phyloP scores from a whole-genome alignment of 2,888 invertebrate species.

The Eugnorisma glareosa region DNA sequence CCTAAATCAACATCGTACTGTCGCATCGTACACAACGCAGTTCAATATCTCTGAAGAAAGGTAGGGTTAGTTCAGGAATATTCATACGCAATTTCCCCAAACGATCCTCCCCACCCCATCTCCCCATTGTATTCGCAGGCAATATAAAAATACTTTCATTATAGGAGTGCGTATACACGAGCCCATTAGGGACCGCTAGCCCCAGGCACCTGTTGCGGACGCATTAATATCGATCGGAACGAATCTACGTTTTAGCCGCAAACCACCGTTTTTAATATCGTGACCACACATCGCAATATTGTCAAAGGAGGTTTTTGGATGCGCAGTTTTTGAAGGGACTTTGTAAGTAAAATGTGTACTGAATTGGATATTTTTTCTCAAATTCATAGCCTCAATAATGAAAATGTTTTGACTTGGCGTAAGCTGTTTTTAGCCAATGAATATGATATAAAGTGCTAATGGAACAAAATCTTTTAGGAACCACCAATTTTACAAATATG shows the following conservation, averaged over 20 bases:
- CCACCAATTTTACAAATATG: not conserved
- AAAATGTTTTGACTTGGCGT: not conserved
- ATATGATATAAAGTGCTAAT: not conserved
- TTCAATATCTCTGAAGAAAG: constrained; percentile 37
- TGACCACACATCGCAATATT: constrained; percentile 39
- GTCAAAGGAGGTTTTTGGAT: constrained; percentile 14
- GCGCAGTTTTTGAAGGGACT: not conserved
- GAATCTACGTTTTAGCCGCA: constrained; percentile 10
- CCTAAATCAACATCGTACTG: constrained; percentile 27
- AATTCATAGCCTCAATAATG: not conserved
- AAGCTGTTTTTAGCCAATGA: not conserved
- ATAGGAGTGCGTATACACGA: constrained; percentile 46
- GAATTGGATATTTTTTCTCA: not conserved
- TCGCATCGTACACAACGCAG: not conserved
- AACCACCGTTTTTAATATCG: constrained; percentile 41
- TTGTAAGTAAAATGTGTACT: not conserved
- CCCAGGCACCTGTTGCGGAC: constrained; percentile 72
- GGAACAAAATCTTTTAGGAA: not conserved
- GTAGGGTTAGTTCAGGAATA: not conserved
- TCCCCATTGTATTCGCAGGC: constrained; percentile 38
- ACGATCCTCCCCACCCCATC: not conserved
- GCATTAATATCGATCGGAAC: constrained; percentile 70
- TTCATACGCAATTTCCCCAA: constrained; percentile 22
- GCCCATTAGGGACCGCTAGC: constrained; percentile 57
- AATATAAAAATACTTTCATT: constrained; percentile 64